Conservation (phyloP, 2,797 vertebrate species). For the Sorex maritimensis region DNA sequence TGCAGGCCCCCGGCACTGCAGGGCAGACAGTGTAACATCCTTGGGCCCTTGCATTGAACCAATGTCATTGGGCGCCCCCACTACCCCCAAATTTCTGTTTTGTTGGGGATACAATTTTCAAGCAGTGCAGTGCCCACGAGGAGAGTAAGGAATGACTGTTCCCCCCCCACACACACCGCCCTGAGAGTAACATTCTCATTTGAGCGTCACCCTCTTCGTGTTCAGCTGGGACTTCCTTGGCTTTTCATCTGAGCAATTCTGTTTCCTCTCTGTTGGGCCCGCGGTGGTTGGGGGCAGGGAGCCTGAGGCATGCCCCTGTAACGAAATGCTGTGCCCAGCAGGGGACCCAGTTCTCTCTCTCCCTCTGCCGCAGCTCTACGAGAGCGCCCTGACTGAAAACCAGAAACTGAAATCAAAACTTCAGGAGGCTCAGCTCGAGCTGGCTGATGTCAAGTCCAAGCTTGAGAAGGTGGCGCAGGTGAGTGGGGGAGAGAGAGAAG, state of each 20-base stretch:
- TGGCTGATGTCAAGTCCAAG: conserved; percentile 95
- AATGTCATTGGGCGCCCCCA: no score
- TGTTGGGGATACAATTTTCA: not conserved
- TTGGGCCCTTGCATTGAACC: no score
- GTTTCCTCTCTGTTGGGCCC: not conserved
- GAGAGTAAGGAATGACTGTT: not conserved
- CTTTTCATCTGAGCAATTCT: not conserved
- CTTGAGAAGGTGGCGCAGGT: conserved; percentile 97
- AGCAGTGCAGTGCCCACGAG: not conserved
- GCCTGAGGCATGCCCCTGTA: not conserved
- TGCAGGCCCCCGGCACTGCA: no score
- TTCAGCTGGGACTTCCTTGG: not conserved
- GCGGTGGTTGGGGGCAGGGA: not conserved
- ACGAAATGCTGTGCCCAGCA: not conserved
- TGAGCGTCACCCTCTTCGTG: not conserved
- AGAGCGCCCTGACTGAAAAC: conserved; percentile 96
- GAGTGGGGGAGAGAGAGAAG: conserved; percentile 37
- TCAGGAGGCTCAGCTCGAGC: conserved; percentile 96
- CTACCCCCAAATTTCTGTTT: not conserved
- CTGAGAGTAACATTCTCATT: no score
- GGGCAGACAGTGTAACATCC: no score
- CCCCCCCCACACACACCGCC: not conserved
- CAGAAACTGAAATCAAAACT: conserved; percentile 96
- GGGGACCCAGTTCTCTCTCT: conserved; percentile 36
- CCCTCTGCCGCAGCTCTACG: conserved; percentile 93